Percentiles rank a stretch among this genome's conserved stretches.
These are phyloP conservation scores for Hydrotaea diabolus DNA, from an alignment of 2,888 invertebrate species.

Conservation along the genomic window DNA sequence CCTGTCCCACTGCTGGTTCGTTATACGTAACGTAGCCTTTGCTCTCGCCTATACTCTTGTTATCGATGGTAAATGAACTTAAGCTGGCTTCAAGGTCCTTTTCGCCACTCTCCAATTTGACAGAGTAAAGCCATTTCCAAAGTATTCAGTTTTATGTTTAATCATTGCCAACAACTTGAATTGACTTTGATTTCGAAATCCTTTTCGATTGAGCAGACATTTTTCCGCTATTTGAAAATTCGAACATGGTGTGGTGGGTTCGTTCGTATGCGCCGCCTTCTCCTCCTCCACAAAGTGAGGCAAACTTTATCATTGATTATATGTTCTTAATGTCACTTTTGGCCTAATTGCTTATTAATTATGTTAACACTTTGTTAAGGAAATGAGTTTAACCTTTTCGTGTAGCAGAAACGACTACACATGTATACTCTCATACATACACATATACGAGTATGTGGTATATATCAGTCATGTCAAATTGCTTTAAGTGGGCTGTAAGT, in stretches of 20 bases:
- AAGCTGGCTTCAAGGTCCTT: background rate
- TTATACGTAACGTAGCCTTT: constrained; percentile 21
- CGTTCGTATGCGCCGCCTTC: background rate
- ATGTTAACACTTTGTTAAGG: constrained; percentile 57
- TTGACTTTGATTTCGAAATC: constrained; percentile 1
- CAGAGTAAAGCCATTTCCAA: background rate
- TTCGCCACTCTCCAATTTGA: background rate
- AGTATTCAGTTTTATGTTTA: background rate
- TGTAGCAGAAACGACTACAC: background rate
- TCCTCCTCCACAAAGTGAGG: background rate
- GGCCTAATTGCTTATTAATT: constrained; percentile 58
- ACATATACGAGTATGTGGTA: background rate
- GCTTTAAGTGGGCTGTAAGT: background rate
- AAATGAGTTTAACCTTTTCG: constrained; percentile 46
- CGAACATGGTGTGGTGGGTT: no score
- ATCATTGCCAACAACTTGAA: background rate
- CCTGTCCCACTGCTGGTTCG: background rate
- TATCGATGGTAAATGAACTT: constrained; percentile 36
- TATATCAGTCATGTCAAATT: background rate
- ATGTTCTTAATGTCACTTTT: constrained; percentile 48
- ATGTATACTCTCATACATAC: background rate
- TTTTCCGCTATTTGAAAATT: background rate
- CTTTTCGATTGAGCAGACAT: background rate
- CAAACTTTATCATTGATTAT: constrained; percentile 34
- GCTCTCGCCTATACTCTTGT: background rate